Evolutionary conservation across 2,797 vertebrate species (phyloP).

Genomic region (Agapornis canus): DNA sequence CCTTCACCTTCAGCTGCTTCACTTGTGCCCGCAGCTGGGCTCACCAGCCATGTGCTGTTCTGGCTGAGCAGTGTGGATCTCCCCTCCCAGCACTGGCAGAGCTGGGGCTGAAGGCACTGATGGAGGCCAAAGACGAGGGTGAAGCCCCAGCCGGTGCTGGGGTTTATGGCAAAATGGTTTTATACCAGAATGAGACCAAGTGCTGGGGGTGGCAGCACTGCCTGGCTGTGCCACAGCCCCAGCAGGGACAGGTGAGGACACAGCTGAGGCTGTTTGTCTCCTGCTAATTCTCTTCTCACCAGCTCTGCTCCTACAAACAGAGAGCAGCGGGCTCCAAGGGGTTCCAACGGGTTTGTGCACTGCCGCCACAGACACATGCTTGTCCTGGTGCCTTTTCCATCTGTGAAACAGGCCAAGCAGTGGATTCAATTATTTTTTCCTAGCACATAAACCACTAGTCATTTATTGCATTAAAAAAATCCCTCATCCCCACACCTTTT

Average conservation of each 20-base stretch:
- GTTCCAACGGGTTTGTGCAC: background rate
- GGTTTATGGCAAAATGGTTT: background rate
- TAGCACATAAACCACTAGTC: slow-evolving; percentile 1
- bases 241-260: background rate
- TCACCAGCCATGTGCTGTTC: fast-evolving
- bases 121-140: background rate
- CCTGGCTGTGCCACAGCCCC: background rate
- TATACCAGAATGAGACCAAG: fast-evolving
- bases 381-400: slow-evolving; percentile 30
- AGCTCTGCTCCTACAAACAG: fast-evolving
- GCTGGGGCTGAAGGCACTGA: background rate
- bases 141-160: background rate
- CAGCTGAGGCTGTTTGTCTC: background rate
- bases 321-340: fast-evolving
- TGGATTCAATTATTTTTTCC: slow-evolving; percentile 34
- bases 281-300: background rate
- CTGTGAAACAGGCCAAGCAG: slow-evolving; percentile 26
- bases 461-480: background rate
- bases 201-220: background rate
- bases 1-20: background rate
- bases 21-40: background rate
- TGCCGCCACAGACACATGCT: background rate
- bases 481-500: background rate
- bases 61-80: background rate
- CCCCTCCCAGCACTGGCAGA: background rate